Conservation (phyloP, 2,797 vertebrate species). For the Clangula hyemalis region DNA sequence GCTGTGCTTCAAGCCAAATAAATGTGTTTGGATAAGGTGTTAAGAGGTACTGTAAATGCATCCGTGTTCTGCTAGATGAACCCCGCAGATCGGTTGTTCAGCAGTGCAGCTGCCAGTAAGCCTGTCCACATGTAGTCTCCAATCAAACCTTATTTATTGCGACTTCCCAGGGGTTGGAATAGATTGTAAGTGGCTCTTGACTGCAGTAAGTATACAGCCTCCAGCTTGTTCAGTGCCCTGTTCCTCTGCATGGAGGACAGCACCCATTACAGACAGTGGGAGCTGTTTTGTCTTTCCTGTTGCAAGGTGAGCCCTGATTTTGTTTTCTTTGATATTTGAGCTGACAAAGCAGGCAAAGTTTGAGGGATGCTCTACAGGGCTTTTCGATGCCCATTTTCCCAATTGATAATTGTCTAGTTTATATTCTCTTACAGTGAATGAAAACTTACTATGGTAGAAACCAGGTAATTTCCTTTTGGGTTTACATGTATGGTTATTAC, state of each 20-base stretch:
- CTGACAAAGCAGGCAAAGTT: neutral
- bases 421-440: neutral
- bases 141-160: neutral
- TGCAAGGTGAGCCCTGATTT: neutral
- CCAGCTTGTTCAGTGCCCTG: neutral
- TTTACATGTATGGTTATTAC: neutral
- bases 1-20: neutral
- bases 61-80: neutral
- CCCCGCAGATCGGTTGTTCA: too few relatives aligned
- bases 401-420: neutral
- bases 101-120: neutral
- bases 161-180: neutral
- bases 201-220: too few relatives aligned
- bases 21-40: neutral
- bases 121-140: neutral
- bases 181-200: neutral
- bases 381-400: neutral
- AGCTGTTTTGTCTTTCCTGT: neutral
- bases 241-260: neutral
- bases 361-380: neutral
- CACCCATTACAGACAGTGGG: neutral
- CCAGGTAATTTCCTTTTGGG: neutral
- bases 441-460: neutral
- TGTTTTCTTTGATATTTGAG: neutral
- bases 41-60: neutral